Evolutionary conservation across 2,113 vertebrate species (phyloP), one percentile per base, ranked within the genome.

Genomic region (Cochlearius cochlearius): DNA sequence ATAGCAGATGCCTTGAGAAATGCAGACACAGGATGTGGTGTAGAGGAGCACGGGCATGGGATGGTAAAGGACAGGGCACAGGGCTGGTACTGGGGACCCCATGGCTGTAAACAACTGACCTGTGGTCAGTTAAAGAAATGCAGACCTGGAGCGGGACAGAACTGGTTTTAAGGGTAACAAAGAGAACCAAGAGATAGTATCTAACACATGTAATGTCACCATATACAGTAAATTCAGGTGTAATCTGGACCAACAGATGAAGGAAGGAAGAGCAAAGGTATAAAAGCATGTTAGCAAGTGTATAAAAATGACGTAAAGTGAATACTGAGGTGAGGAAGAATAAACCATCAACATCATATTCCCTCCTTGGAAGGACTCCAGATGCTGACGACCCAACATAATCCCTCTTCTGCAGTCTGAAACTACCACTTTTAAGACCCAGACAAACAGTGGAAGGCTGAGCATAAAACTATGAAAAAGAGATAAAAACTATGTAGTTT

Each of bases 401-500:
- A 45, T 21, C 7, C 25, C 15, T 71, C 45, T 79, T 64, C 17
- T 36, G 10, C 15, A 50, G 12, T 50, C 39, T 34, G 50, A 86
- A 92, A 74, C 9, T 60, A 26, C 1, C 21, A 34, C 7, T 75
- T 78, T 74, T 34, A 79, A 45, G 45, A 66, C 6, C 7, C 15
- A 49, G 26, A 56, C 11, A 39, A 72, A 32, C 14, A 71, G 19
- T 77, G 29, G 16, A 74, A 78, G 6, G 2, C 10, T 56, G 7
- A 79, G 2, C 36, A 68, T 23, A 58, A 58, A 67, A 62, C 14
- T n/a, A 22, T 2, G 1, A 23, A 53, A 56, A 79, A 64, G 26
- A 47, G 7, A 15, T 8, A 47, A 25, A 38, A 73, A 12, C 4
- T 6, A 8, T 1, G 0, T 36, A 18, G 16, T n/a, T 34, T 63